Percentiles rank a stretch among this genome's conserved stretches.
phyloP scores from a whole-genome alignment of 30 jellyfish, hydroid and myxozoan species.

The Turritopsis rubra region DNA sequence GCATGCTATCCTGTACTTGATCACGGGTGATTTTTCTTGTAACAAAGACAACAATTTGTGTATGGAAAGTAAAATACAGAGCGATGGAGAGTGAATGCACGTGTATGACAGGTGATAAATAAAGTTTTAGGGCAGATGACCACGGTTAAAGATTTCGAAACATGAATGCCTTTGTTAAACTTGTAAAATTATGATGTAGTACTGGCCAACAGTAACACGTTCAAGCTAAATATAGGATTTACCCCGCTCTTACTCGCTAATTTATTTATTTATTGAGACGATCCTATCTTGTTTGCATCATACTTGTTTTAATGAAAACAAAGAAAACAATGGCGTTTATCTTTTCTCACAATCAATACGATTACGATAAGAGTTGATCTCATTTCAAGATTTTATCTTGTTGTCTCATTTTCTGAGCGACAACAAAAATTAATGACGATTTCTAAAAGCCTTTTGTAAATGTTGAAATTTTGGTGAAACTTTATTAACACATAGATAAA shows the following conservation, averaged over 20 bases:
- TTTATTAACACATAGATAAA: too few relatives aligned
- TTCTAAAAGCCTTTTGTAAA: background rate
- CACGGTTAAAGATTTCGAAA: too few relatives aligned
- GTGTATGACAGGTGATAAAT: background rate
- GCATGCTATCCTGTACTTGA: too few relatives aligned
- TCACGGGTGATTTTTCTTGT: too few relatives aligned
- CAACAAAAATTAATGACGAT: background rate
- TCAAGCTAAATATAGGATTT: background rate
- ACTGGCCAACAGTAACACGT: too few relatives aligned
- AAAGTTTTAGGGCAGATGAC: too few relatives aligned
- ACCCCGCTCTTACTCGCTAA: background rate
- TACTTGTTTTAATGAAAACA: too few relatives aligned
- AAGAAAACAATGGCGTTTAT: too few relatives aligned
- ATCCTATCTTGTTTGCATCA: background rate
- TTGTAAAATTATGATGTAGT: too few relatives aligned
- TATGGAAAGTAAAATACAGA: too few relatives aligned
- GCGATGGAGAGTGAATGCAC: background rate
- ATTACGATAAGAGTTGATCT: background rate
- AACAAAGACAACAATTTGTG: background rate
- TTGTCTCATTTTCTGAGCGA: background rate
- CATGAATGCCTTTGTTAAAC: too few relatives aligned
- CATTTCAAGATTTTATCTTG: background rate
- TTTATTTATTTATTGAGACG: background rate
- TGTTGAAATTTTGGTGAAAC: too few relatives aligned
- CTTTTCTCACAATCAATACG: background rate